Percentiles rank a stretch among this genome's conserved stretches.
phyloP scores from a whole-genome alignment of 2,797 vertebrate genomes.

The Smutsia gigantea region DNA sequence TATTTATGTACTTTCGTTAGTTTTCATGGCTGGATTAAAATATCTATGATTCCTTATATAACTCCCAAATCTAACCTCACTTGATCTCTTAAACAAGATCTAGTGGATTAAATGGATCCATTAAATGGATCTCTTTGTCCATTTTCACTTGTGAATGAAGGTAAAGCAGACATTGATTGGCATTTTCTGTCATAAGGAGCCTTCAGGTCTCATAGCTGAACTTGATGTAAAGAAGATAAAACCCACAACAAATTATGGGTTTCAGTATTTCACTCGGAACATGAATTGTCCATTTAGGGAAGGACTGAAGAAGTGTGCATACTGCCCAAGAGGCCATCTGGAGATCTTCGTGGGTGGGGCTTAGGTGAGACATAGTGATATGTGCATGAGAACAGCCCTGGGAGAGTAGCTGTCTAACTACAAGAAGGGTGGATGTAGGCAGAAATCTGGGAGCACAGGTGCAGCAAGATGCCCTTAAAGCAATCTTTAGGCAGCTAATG shows the following conservation, averaged over 20 bases:
- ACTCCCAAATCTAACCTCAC: not conserved
- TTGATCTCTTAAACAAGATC: not conserved
- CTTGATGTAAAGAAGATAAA: not conserved
- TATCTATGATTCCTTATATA: not conserved
- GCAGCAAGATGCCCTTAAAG: not conserved
- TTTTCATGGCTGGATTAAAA: not conserved
- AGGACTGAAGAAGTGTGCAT: not conserved
- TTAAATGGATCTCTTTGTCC: not conserved
- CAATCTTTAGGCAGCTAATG: not conserved
- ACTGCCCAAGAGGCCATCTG: not conserved
- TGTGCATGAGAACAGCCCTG: accelerated
- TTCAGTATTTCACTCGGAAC: not conserved
- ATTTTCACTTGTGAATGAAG: not conserved
- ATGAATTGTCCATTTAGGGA: not conserved
- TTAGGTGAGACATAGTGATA: not conserved
- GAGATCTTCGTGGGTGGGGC: not conserved
- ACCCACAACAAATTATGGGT: not conserved
- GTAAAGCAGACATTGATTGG: not conserved
- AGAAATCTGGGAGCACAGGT: not conserved
- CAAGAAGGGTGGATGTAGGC: accelerated
- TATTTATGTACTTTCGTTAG: not conserved
- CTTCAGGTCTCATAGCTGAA: not conserved
- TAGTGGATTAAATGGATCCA: too few species aligned
- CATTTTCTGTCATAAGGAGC: not conserved
- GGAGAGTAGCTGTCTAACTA: not conserved